Evolutionary conservation across 2,888 invertebrate genomes (phyloP).

Genomic region (Drosophila aldrichi): DNA sequence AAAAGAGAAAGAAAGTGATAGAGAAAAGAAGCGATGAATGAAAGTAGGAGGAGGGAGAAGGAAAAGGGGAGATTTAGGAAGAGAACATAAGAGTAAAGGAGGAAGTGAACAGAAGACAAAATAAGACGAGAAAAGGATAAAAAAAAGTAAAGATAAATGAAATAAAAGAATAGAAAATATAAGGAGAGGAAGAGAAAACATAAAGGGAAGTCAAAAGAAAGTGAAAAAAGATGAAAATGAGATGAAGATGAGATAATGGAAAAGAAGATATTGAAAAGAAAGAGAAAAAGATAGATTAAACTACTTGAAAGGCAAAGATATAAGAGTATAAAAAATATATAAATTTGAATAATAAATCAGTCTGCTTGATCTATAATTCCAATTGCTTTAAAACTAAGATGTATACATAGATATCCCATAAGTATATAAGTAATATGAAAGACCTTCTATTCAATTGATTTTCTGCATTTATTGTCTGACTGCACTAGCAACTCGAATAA

Average conservation of each 20-base stretch:
- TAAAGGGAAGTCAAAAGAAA: not conserved
- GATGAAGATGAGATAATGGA: not conserved
- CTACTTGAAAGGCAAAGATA: not conserved
- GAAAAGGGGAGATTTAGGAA: not conserved
- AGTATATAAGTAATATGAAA: not conserved
- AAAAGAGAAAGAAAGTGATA: not conserved
- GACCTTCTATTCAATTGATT: not conserved
- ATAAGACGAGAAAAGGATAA: no score
- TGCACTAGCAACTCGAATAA: not conserved
- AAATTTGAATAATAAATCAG: not conserved
- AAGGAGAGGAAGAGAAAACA: no score
- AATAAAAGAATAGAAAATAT: no score
- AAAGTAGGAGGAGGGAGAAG: not conserved
- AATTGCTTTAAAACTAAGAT: no score
- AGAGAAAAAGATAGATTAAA: not conserved
- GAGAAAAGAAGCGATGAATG: not conserved
- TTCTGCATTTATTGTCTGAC: not conserved
- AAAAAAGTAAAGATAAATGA: not conserved
- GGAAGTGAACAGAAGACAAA: not conserved
- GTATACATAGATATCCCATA: no score
- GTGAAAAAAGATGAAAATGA: no score
- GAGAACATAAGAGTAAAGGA: not conserved
- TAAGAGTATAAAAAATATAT: not conserved
- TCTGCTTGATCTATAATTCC: no score
- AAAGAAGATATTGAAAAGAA: not conserved